Percentiles rank a stretch among this genome's conserved stretches.
These are phyloP conservation scores for Myotis davidii DNA, from an alignment of 2,113 vertebrate species.

Conservation along the genomic window DNA sequence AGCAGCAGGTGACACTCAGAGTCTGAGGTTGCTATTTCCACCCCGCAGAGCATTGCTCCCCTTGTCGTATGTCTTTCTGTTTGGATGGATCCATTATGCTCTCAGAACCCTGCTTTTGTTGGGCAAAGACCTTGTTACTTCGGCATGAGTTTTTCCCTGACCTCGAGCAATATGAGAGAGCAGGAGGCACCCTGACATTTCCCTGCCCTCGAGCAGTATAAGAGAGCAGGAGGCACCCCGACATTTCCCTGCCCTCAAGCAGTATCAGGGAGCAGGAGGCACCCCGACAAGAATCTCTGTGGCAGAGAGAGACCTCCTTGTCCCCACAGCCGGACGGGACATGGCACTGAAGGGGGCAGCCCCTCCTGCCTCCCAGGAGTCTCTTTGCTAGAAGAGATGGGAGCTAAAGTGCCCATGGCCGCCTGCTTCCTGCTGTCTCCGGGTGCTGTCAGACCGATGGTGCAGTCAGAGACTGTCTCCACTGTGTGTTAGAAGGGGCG, in stretches of 20 bases:
- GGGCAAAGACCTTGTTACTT: background rate
- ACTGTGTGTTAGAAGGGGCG: background rate
- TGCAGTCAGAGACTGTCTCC: background rate
- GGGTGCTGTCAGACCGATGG: background rate
- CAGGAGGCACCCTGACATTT: background rate
- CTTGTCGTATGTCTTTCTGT: background rate
- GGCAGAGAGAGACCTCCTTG: background rate
- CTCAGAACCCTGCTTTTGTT: background rate
- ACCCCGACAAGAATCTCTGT: accelerated
- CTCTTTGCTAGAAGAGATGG: background rate
- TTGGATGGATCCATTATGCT: background rate
- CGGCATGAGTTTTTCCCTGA: background rate
- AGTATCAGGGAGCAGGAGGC: background rate
- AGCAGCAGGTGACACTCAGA: background rate
- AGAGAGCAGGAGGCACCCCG: no score
- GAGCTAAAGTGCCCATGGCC: background rate
- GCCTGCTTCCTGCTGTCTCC: no score
- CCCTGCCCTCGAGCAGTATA: no score
- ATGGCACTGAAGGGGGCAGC: accelerated
- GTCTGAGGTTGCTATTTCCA: no score
- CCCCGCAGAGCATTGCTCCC: background rate
- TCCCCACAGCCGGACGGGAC: background rate
- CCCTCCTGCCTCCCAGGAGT: background rate
- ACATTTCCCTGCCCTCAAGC: background rate
- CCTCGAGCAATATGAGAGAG: background rate